These are phyloP conservation scores for Melospiza melodia DNA, from an alignment of 2,113 vertebrate species.

Conservation along the genomic window DNA sequence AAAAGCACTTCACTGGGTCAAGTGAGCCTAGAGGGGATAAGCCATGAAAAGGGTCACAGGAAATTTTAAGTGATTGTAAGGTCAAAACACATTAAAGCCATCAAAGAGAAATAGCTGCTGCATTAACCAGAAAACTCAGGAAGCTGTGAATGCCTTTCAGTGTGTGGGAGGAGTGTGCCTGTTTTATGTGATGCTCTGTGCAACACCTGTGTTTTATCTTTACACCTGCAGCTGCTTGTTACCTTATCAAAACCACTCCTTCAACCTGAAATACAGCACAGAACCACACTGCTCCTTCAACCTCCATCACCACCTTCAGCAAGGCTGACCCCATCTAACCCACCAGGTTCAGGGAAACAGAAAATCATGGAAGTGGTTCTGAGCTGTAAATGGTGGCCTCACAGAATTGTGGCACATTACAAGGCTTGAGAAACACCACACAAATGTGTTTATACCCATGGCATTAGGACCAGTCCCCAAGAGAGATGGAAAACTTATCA, in stretches of 20 bases:
- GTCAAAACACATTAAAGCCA: constrained; percentile 25
- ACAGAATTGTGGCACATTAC: rapidly evolving
- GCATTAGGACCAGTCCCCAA: background rate
- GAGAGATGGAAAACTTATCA: background rate
- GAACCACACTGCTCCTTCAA: background rate
- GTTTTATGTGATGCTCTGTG: background rate
- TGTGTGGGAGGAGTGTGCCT: rapidly evolving
- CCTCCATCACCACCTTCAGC: background rate
- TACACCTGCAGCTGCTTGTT: background rate
- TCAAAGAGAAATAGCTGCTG: background rate
- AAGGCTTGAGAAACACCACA: background rate
- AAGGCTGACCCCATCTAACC: background rate
- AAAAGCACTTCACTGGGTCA: background rate
- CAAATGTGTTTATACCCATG: rapidly evolving
- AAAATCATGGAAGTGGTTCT: background rate
- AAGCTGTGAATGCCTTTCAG: background rate
- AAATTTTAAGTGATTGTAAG: constrained; percentile 23
- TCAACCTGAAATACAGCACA: background rate
- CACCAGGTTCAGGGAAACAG: background rate
- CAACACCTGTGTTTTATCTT: background rate
- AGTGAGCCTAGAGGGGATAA: constrained; percentile 8
- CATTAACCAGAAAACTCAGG: background rate
- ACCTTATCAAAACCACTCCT: background rate
- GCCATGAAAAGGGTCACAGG: background rate
- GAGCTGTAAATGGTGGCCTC: background rate